Evolutionary conservation across 2,888 invertebrate genomes (phyloP).

Genomic region (Rosalia funebris): DNA sequence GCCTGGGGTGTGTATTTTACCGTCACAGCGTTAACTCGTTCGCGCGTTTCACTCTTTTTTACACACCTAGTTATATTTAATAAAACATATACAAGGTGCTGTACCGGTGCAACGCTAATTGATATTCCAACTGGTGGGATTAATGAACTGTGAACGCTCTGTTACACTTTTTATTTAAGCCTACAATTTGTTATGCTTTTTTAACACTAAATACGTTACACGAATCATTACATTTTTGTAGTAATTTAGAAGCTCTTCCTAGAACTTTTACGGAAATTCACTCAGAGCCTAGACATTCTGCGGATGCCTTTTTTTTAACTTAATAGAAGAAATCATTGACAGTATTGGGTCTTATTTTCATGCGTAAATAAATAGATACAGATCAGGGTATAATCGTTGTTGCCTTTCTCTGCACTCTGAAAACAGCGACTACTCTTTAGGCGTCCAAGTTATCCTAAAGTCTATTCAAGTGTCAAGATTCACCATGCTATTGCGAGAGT

Average conservation of each 20-base stretch:
- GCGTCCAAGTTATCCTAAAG: no score
- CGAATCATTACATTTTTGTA: slow-evolving; percentile 31
- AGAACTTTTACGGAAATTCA: slow-evolving; percentile 10
- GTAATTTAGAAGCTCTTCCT: slow-evolving; percentile 15
- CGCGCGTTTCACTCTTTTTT: slow-evolving; percentile 51
- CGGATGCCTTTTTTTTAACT: background rate
- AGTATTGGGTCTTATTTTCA: no score
- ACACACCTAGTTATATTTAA: slow-evolving; percentile 54
- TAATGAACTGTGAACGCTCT: slow-evolving; percentile 54
- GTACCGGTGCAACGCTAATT: slow-evolving; percentile 49
- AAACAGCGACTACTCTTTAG: no score
- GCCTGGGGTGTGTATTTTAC: slow-evolving; percentile 50
- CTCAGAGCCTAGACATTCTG: background rate
- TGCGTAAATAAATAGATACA: no score
- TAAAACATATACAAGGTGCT: slow-evolving; percentile 53
- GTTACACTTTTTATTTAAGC: slow-evolving; percentile 34
- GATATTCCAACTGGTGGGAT: slow-evolving; percentile 55
- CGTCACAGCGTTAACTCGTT: slow-evolving; percentile 49
- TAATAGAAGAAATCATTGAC: no score
- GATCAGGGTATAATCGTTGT: no score
- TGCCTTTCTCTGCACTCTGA: no score
- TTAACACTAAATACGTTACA: slow-evolving; percentile 33
- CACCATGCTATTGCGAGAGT: no score
- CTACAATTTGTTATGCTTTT: slow-evolving; percentile 38
- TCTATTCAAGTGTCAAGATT: no score